A percentile compares a stretch with the other conserved stretches of the same genome.
Conservation (phyloP, 2,888 invertebrate species). For the Glaucopsyche alexis region DNA sequence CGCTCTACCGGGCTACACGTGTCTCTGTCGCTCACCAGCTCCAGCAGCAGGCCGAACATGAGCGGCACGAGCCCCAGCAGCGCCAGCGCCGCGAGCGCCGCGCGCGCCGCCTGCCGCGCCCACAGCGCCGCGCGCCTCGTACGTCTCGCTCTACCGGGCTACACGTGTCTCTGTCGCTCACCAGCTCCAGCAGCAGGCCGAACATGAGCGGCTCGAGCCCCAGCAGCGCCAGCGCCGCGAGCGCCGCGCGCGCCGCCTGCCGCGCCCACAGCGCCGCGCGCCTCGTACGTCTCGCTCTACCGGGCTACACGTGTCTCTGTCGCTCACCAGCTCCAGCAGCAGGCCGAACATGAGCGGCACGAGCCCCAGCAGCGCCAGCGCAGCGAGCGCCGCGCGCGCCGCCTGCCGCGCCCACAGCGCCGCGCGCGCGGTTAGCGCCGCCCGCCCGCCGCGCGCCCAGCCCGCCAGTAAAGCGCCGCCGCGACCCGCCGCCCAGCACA, state of each 20-base stretch:
- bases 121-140: too few relatives aligned
- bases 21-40: too few relatives aligned
- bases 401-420: slow-evolving; percentile 88
- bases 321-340: slow-evolving; percentile 88
- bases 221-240: too few relatives aligned
- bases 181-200: background rate
- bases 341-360: slow-evolving; percentile 96
- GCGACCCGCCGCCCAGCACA: slow-evolving; percentile 95
- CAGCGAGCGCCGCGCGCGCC: slow-evolving; percentile 87
- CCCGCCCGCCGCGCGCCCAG: slow-evolving; percentile 94
- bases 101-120: too few relatives aligned
- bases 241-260: slow-evolving; percentile 87
- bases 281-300: background rate
- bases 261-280: too few relatives aligned
- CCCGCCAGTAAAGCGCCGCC: slow-evolving; percentile 89
- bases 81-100: too few relatives aligned
- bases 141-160: too few relatives aligned
- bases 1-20: too few relatives aligned
- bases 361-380: slow-evolving; percentile 90
- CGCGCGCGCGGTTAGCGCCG: slow-evolving; percentile 85
- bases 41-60: background rate
- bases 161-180: too few relatives aligned
- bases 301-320: background rate
- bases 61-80: too few relatives aligned
- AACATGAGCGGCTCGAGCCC: too few relatives aligned